Conservation (phyloP, 2,113 vertebrate species). For the Euleptes europaea region DNA sequence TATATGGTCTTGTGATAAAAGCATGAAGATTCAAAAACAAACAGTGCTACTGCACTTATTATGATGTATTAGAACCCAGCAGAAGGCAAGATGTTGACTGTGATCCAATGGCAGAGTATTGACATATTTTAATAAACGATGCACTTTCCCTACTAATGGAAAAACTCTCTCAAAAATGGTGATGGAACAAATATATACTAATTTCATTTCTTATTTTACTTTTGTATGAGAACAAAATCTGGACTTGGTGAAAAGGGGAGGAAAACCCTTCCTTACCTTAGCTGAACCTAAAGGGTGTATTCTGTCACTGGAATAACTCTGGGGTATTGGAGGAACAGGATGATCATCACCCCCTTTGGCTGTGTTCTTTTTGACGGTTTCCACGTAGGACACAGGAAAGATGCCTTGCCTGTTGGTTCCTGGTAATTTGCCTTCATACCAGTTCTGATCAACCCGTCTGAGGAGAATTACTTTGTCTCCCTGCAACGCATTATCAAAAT, state of each 20-base stretch:
- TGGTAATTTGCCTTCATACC: constrained; percentile 96
- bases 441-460: constrained; percentile 96
- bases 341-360: constrained; percentile 83
- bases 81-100: not conserved
- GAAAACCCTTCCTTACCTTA: constrained; percentile 81
- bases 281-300: constrained; percentile 81
- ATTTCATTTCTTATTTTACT: not conserved
- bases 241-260: not conserved
- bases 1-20: not conserved
- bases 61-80: not conserved
- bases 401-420: constrained; percentile 94
- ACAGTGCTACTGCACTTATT: not conserved
- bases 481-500: constrained; percentile 73
- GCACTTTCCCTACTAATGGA: not conserved
- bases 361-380: constrained; percentile 86
- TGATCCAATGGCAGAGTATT: too few relatives aligned
- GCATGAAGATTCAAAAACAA: constrained; percentile 19
- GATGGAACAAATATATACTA: not conserved
- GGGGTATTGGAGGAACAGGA: constrained; percentile 78
- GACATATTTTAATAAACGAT: not conserved
- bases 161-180: not conserved
- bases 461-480: constrained; percentile 92
- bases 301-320: constrained; percentile 83
- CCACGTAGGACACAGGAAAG: constrained; percentile 95
- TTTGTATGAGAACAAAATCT: not conserved